Conservation (phyloP, 1,140 invertebrate genomes). For the Lepidurus packardi region DNA sequence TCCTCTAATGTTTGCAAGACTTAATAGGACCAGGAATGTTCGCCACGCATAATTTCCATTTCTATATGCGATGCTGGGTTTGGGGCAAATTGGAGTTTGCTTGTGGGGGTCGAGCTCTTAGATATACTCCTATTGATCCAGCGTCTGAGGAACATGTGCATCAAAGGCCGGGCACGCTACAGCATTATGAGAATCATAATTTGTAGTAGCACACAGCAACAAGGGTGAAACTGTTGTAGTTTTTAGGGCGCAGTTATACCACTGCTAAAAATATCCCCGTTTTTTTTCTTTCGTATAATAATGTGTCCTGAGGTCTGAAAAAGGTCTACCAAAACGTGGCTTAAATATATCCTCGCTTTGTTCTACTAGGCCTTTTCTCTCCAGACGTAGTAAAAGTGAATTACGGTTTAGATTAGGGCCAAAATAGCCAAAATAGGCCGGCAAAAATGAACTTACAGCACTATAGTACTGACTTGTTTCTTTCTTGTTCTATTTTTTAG, state of each 20-base stretch:
- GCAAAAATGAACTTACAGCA: too few relatives aligned
- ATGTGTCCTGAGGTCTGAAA: too few relatives aligned
- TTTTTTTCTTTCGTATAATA: too few relatives aligned
- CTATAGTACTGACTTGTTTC: too few relatives aligned
- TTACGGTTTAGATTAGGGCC: too few relatives aligned
- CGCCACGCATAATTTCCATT: background rate
- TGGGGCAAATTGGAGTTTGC: background rate
- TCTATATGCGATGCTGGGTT: background rate
- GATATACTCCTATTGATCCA: conserved; percentile 16
- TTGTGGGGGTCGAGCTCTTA: background rate
- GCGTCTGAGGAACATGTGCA: background rate
- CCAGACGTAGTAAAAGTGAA: too few relatives aligned
- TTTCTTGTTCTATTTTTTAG: too few relatives aligned
- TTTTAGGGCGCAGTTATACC: background rate
- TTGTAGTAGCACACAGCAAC: background rate
- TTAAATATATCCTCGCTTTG: too few relatives aligned
- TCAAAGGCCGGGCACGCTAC: background rate
- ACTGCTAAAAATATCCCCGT: too few relatives aligned
- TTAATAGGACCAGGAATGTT: background rate
- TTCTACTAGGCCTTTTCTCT: too few relatives aligned
- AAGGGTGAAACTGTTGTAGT: background rate
- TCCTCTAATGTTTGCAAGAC: background rate
- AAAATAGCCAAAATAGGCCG: too few relatives aligned
- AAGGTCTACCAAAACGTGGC: too few relatives aligned
- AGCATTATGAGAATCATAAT: background rate